Conservation (phyloP, 2,113 vertebrate species). For the Opisthocomus hoazin region DNA sequence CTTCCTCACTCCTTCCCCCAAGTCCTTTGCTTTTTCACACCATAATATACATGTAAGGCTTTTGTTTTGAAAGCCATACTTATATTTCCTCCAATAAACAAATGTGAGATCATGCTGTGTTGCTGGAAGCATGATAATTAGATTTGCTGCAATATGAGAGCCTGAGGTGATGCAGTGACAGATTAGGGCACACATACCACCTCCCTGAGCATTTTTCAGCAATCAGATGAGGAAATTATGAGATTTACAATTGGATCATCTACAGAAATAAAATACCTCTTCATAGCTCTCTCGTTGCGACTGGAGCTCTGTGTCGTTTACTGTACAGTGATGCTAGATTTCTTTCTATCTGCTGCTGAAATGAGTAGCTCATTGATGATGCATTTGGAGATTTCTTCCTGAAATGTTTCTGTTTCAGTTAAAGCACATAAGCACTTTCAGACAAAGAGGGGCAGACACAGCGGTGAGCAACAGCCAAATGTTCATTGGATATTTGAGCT, state of each 20-base stretch:
- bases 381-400: neutral
- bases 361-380: neutral
- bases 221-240: constrained; percentile 17
- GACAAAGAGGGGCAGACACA: neutral
- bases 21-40: neutral
- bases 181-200: neutral
- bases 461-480: neutral
- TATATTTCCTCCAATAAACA: constrained; percentile 20
- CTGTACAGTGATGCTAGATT: neutral
- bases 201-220: constrained; percentile 24
- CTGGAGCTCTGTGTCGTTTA: neutral
- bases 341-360: neutral
- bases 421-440: neutral
- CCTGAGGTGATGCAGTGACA: constrained; percentile 40
- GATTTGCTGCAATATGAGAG: constrained; percentile 37
- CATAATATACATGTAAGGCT: neutral
- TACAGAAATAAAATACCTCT: neutral
- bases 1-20: neutral
- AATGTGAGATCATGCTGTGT: constrained; percentile 8
- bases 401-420: neutral
- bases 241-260: neutral
- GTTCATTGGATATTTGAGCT: neutral
- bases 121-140: constrained; percentile 53
- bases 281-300: neutral
- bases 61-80: constrained; percentile 2